Conservation (phyloP, 2,797 vertebrate genomes). For the Alectoris magna region DNA sequence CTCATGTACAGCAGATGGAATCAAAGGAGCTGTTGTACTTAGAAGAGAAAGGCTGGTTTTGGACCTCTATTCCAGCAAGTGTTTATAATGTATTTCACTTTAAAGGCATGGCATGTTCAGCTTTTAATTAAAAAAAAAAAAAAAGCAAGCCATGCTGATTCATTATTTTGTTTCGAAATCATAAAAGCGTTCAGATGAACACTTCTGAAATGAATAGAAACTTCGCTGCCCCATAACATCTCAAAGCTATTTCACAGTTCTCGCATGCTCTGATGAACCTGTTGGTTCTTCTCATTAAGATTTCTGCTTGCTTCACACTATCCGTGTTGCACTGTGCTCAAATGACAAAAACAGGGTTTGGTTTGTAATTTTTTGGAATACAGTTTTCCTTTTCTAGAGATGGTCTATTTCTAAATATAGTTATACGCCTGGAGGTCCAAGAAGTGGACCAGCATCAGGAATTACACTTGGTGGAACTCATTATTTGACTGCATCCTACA, state of each 20-base stretch:
- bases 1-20: not conserved
- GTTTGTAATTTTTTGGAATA: not conserved
- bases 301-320: rapidly evolving
- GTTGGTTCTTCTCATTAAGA: not conserved
- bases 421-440: not conserved
- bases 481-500: rapidly evolving
- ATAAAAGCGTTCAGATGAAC: not conserved
- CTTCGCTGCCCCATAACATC: rapidly evolving
- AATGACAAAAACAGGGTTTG: rapidly evolving
- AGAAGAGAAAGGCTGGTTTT: not conserved
- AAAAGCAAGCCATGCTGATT: no score
- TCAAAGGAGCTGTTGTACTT: not conserved
- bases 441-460: not conserved
- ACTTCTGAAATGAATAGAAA: not conserved
- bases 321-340: not conserved
- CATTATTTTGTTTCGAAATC: not conserved
- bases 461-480: not conserved
- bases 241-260: rapidly evolving
- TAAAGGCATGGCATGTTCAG: not conserved
- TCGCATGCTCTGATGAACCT: not conserved
- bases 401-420: not conserved
- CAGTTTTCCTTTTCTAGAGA: not conserved
- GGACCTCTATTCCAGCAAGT: rapidly evolving
- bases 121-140: not conserved
- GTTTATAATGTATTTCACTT: not conserved